These are phyloP conservation scores for Cantharis flavilabris DNA, from an alignment of 2,888 invertebrate genomes.

Conservation along the genomic window DNA sequence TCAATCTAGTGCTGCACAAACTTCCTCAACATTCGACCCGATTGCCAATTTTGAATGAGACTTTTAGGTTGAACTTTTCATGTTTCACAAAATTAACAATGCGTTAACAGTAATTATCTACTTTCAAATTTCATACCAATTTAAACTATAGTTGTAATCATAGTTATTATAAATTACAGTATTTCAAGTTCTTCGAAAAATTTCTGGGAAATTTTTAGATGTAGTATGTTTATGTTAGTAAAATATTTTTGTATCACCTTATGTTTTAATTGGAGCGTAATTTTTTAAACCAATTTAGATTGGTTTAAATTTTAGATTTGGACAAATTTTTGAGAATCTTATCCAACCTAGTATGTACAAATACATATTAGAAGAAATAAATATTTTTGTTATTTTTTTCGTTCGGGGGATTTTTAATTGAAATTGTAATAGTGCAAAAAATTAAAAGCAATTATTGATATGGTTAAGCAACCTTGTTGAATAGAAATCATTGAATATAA, in stretches of 20 bases:
- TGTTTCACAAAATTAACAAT: too few species aligned
- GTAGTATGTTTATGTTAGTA: too few species aligned
- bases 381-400: too few species aligned
- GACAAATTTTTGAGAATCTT: neutral
- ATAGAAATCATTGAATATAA: neutral
- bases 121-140: too few species aligned
- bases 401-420: neutral
- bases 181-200: neutral
- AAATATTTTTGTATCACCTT: too few species aligned
- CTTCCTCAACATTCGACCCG: neutral
- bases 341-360: too few species aligned
- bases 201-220: too few species aligned
- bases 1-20: neutral
- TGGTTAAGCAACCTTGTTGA: neutral
- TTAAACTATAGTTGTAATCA: neutral
- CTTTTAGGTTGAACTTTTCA: neutral
- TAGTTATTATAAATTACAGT: neutral
- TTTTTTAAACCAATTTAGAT: neutral
- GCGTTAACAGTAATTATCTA: too few species aligned
- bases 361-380: too few species aligned
- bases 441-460: neutral
- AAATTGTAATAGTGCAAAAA: neutral
- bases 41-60: neutral
- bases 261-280: too few species aligned
- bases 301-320: neutral